Conservation (phyloP, 1,140 invertebrate genomes). For the Tetramorium parvispinum region DNA sequence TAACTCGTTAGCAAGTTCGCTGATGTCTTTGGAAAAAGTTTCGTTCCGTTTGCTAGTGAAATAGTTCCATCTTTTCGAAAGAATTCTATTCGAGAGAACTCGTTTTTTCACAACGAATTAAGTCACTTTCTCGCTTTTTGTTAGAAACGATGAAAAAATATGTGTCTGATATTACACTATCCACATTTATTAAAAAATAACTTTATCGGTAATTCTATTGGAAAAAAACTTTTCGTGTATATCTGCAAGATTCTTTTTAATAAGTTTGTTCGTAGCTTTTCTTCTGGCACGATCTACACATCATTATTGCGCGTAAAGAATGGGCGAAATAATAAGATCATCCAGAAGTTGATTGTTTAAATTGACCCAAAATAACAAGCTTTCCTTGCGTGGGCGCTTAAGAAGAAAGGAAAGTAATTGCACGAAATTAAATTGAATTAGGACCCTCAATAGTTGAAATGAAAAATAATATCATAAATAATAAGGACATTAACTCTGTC, state of each 20-base stretch:
- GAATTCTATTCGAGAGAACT: constrained; percentile 5
- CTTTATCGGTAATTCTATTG: neutral
- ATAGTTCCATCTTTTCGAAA: constrained; percentile 8
- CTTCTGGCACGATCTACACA: neutral
- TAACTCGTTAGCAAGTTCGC: constrained; percentile 40
- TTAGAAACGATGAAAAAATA: neutral
- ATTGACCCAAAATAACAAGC: neutral
- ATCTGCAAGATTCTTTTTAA: neutral
- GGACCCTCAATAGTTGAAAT: too few relatives aligned
- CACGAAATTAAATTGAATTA: too few relatives aligned
- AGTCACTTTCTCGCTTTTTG: neutral
- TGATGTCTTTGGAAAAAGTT: constrained; percentile 29
- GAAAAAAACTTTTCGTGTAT: neutral
- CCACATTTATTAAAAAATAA: neutral
- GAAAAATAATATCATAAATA: too few relatives aligned
- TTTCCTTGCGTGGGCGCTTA: neutral
- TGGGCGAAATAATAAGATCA: neutral
- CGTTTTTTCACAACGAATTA: neutral
- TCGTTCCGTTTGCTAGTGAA: neutral
- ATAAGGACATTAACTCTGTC: too few relatives aligned
- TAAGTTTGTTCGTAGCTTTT: neutral
- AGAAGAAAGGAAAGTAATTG: constrained; percentile 3
- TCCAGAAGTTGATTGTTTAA: neutral
- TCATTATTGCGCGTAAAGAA: neutral
- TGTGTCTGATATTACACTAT: neutral